phyloP scores from a whole-genome alignment of 2,113 vertebrate species.

The Cyprinus carpio region DNA sequence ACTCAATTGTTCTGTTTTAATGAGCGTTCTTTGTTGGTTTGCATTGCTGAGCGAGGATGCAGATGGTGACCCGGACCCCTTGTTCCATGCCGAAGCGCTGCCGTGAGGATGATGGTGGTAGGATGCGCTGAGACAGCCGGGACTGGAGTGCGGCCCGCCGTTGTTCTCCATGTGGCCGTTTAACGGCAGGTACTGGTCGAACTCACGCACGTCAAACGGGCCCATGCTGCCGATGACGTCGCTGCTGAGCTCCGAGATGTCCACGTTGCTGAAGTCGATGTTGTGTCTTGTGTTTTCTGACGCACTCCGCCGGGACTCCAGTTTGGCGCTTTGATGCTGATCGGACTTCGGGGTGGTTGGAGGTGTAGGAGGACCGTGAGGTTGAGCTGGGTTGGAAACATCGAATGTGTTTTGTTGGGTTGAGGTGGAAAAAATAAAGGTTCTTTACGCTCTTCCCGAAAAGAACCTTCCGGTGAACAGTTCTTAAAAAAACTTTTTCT shows the following conservation, averaged over 20 bases:
- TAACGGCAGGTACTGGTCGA: slow-evolving; percentile 96
- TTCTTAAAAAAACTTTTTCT: too few species aligned
- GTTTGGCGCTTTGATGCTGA: slow-evolving; percentile 82
- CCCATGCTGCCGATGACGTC: slow-evolving; percentile 98
- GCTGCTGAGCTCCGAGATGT: slow-evolving; percentile 97
- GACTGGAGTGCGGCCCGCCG: slow-evolving; percentile 69
- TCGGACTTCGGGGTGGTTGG: slow-evolving; percentile 95
- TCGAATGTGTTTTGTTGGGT: not conserved
- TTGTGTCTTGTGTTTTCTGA: slow-evolving; percentile 89
- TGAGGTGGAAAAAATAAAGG: not conserved
- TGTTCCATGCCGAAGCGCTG: slow-evolving; percentile 86
- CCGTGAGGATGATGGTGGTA: slow-evolving; percentile 74
- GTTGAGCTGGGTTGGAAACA: slow-evolving; percentile 80
- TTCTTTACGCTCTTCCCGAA: too few species aligned
- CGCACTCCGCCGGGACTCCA: slow-evolving; percentile 67
- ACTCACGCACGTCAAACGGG: slow-evolving; percentile 94
- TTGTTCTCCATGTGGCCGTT: slow-evolving; percentile 79
- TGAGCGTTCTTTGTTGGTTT: slow-evolving; percentile 84
- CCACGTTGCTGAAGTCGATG: slow-evolving; percentile 99
- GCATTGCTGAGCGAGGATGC: slow-evolving; percentile 65
- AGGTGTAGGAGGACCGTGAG: slow-evolving; percentile 92
- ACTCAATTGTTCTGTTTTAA: slow-evolving; percentile 88
- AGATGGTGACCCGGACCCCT: slow-evolving; percentile 56
- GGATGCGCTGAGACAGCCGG: slow-evolving; percentile 57
- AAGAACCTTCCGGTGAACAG: not conserved